phyloP scores from a whole-genome alignment of 2,113 vertebrate species.

The Phoenicopterus ruber region DNA sequence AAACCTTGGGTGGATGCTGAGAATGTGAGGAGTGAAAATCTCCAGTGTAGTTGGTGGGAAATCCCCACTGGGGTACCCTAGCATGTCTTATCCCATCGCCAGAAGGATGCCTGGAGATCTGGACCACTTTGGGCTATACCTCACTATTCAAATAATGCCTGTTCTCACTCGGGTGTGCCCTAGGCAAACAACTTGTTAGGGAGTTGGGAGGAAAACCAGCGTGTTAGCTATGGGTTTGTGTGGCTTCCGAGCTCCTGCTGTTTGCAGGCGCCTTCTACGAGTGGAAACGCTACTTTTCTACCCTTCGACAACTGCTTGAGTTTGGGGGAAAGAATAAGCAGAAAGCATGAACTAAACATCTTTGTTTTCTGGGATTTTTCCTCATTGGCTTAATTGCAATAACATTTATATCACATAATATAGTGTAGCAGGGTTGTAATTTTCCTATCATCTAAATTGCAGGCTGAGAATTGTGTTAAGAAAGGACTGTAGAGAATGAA shows the following conservation, averaged over 20 bases:
- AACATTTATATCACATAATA: slow-evolving; percentile 81
- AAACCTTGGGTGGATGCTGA: not conserved
- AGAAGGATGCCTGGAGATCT: not conserved
- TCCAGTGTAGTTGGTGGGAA: not conserved
- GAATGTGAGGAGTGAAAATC: not conserved
- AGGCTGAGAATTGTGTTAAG: slow-evolving; percentile 78
- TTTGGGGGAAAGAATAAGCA: not conserved
- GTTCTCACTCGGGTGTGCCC: not conserved
- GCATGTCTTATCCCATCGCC: rapidly evolving
- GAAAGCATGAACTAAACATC: not conserved
- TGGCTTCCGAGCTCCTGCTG: not conserved
- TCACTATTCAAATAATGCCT: not conserved
- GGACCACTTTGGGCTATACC: not conserved
- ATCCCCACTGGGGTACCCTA: not conserved
- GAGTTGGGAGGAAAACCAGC: not conserved
- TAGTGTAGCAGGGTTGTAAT: slow-evolving; percentile 77
- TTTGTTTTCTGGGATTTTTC: slow-evolving; percentile 51
- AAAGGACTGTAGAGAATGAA: slow-evolving; percentile 73
- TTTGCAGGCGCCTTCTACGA: not conserved
- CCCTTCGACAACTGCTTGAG: not conserved
- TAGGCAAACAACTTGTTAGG: not conserved
- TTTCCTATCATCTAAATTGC: slow-evolving; percentile 87
- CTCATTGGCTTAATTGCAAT: slow-evolving; percentile 78
- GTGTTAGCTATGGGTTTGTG: not conserved
- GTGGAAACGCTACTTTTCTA: not conserved